Evolutionary conservation across 2,797 vertebrate species (phyloP).

Genomic region (Cheracebus regulus): DNA sequence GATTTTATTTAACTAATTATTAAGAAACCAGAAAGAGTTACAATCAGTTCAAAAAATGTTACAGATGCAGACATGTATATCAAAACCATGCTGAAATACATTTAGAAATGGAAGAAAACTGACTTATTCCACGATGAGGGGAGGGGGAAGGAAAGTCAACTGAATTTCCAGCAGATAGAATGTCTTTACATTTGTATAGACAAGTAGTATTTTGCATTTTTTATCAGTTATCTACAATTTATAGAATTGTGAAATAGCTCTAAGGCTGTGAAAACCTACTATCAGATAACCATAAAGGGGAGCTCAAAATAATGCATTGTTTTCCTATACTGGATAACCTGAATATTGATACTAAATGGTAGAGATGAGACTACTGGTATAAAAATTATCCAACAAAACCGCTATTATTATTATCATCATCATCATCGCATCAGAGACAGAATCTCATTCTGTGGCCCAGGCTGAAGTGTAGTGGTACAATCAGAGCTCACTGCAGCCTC

Average conservation of each 20-base stretch:
- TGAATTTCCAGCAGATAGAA: background rate
- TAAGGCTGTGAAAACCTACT: background rate
- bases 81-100: background rate
- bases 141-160: background rate
- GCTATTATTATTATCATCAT: background rate
- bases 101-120: background rate
- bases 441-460: background rate
- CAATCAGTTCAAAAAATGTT: background rate
- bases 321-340: background rate
- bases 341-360: background rate
- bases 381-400: background rate
- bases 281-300: background rate
- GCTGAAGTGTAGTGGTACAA: background rate
- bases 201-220: background rate
- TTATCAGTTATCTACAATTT: background rate
- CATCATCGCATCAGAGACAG: background rate
- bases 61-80: background rate
- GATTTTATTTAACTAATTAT: background rate
- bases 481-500: background rate
- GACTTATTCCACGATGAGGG: background rate
- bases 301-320: background rate
- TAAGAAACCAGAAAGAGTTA: background rate
- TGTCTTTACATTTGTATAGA: conserved; percentile 13
- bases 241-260: conserved; percentile 10
- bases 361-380: background rate